phyloP scores from a whole-genome alignment of 2,888 invertebrate species.

The Cacoxenus indagator region DNA sequence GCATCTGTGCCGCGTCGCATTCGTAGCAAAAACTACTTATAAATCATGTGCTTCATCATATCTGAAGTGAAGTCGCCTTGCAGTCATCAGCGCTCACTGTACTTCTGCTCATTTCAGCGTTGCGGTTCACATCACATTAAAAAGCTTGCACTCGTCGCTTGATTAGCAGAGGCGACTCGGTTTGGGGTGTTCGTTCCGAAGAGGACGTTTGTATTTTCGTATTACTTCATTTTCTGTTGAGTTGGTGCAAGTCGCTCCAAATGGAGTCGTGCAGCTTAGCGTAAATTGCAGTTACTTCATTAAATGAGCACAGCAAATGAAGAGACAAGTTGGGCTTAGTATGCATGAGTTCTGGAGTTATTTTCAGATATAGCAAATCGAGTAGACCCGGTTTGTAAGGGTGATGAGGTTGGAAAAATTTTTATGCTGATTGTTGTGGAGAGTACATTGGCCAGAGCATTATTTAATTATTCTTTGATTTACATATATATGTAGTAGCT shows the following conservation, averaged over 20 bases:
- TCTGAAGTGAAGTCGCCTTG: not conserved
- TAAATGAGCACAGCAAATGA: not conserved
- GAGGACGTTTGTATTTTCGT: not conserved
- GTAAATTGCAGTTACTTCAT: not conserved
- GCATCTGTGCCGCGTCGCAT: not conserved
- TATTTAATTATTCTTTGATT: too few relatives aligned
- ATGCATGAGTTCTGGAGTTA: too few relatives aligned
- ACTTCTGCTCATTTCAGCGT: not conserved
- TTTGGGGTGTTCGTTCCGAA: not conserved
- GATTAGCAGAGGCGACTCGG: too few relatives aligned
- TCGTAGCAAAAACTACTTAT: conserved; percentile 32
- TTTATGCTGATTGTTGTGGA: too few relatives aligned
- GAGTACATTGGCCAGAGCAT: too few relatives aligned
- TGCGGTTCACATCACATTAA: conserved; percentile 3
- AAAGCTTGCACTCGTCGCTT: conserved; percentile 4
- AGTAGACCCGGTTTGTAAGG: too few relatives aligned
- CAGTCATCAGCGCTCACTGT: not conserved
- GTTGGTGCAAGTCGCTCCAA: not conserved
- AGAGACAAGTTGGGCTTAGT: not conserved
- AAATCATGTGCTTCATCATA: conserved; percentile 53
- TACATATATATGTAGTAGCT: too few relatives aligned
- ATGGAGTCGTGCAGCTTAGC: not conserved
- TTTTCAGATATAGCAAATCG: too few relatives aligned
- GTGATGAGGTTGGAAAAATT: too few relatives aligned
- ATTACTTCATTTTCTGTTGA: not conserved